Conservation (phyloP, 2,797 vertebrate species). For the Austrolebias charrua region DNA sequence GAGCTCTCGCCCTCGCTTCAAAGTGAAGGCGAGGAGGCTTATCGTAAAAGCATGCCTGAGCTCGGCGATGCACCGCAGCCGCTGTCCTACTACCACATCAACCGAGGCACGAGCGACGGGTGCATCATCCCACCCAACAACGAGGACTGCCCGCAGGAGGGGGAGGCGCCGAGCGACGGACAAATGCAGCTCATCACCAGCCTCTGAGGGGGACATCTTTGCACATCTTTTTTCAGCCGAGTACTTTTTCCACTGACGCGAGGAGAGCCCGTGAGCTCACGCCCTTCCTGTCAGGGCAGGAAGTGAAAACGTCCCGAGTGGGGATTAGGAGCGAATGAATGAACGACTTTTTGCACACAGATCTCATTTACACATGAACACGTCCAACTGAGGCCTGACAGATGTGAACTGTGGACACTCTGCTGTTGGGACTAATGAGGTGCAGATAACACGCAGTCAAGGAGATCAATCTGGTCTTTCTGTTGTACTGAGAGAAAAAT, state of each 20-base stretch:
- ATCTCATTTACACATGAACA: conserved; percentile 71
- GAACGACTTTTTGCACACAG: conserved; percentile 74
- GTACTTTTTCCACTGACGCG: conserved; percentile 54
- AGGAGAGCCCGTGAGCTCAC: conserved; percentile 54
- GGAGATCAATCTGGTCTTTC: conserved; percentile 62
- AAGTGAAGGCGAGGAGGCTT: conserved; percentile 90
- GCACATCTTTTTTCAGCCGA: conserved; percentile 69
- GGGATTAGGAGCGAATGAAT: conserved; percentile 62
- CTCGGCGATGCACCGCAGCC: conserved; percentile 89
- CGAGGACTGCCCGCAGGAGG: conserved; percentile 87
- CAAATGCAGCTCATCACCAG: conserved; percentile 99
- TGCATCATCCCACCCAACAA: conserved; percentile 90
- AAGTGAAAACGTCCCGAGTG: conserved; percentile 60
- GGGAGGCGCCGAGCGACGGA: conserved; percentile 88
- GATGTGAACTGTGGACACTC: conserved; percentile 69
- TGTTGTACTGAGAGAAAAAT: conserved; percentile 60
- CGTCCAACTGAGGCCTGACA: conserved; percentile 58
- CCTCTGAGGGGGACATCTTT: conserved; percentile 83
- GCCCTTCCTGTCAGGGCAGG: conserved; percentile 65
- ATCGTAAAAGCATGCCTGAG: conserved; percentile 97
- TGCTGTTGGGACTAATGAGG: conserved; percentile 66
- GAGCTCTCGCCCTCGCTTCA: conserved; percentile 85
- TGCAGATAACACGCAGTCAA: conserved; percentile 58
- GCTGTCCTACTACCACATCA: conserved; percentile 95
- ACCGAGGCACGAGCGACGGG: conserved; percentile 91